Conservation (phyloP, 2,888 invertebrate species). For the Macropis europaea region DNA sequence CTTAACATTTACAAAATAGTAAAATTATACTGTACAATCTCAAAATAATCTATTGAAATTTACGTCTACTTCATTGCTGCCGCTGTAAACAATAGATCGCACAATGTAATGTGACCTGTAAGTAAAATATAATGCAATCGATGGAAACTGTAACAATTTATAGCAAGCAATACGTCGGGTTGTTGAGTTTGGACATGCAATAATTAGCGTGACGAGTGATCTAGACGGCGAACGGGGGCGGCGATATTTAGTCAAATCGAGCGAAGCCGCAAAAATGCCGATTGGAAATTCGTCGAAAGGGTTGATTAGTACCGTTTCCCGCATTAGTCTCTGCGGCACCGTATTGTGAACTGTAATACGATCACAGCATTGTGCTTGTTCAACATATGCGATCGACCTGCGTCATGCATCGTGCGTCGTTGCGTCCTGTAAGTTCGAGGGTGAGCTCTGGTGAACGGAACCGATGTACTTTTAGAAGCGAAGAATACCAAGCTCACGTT, state of each 20-base stretch:
- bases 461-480: slow-evolving; percentile 27
- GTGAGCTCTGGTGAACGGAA: slow-evolving; percentile 13
- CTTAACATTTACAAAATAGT: too few relatives aligned
- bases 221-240: not conserved
- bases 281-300: slow-evolving; percentile 49
- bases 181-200: too few relatives aligned
- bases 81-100: too few relatives aligned
- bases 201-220: not conserved
- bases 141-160: too few relatives aligned
- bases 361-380: slow-evolving; percentile 48
- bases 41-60: too few relatives aligned
- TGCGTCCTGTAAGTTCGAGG: not conserved
- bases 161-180: too few relatives aligned
- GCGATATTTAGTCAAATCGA: slow-evolving; percentile 24
- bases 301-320: slow-evolving; percentile 38
- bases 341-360: slow-evolving; percentile 51
- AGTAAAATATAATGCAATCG: too few relatives aligned
- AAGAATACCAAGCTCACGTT: slow-evolving; percentile 18
- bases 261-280: slow-evolving; percentile 40
- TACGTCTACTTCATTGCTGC: too few relatives aligned
- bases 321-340: slow-evolving; percentile 25
- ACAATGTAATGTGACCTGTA: too few relatives aligned
- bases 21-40: too few relatives aligned
- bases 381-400: slow-evolving; percentile 32
- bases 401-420: slow-evolving; percentile 13